Conservation (phyloP, 1,140 invertebrate species). For the Ditylenchus dipsaci region DNA sequence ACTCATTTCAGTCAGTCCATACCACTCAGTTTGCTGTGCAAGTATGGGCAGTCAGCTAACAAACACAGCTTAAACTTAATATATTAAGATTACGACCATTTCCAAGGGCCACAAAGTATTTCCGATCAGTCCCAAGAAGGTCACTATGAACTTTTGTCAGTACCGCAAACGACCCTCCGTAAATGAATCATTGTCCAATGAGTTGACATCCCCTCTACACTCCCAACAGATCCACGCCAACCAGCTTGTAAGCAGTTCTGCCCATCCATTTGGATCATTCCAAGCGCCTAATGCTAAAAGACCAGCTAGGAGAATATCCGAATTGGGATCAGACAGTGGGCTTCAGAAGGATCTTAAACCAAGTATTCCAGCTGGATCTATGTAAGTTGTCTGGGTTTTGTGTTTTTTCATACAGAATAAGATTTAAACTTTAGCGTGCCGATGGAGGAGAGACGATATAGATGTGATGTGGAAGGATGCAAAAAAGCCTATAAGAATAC, state of each 20-base stretch:
- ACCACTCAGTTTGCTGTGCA: not conserved
- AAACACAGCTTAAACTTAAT: not conserved
- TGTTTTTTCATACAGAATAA: too few relatives aligned
- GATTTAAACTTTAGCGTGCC: too few relatives aligned
- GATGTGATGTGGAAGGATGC: slow-evolving; percentile 19
- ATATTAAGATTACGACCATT: slow-evolving; percentile 13
- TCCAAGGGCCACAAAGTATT: slow-evolving; percentile 14
- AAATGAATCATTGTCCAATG: not conserved
- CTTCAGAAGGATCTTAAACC: not conserved
- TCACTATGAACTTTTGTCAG: slow-evolving; percentile 19
- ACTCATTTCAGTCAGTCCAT: not conserved
- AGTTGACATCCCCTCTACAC: not conserved
- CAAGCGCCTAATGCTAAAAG: not conserved
- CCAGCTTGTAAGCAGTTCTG: not conserved
- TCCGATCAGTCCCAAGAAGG: slow-evolving; percentile 4
- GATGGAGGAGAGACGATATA: slow-evolving; percentile 3
- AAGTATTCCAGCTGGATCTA: too few relatives aligned
- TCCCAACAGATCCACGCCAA: not conserved
- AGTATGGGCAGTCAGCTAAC: not conserved
- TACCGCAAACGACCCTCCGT: slow-evolving; percentile 9
- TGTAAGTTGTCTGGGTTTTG: too few relatives aligned
- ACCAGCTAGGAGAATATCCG: not conserved
- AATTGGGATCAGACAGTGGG: not conserved
- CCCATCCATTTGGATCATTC: not conserved
- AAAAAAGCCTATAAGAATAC: slow-evolving; percentile 20